Conservation (phyloP, 2,888 invertebrate genomes). For the Petrophora chlorosata region DNA sequence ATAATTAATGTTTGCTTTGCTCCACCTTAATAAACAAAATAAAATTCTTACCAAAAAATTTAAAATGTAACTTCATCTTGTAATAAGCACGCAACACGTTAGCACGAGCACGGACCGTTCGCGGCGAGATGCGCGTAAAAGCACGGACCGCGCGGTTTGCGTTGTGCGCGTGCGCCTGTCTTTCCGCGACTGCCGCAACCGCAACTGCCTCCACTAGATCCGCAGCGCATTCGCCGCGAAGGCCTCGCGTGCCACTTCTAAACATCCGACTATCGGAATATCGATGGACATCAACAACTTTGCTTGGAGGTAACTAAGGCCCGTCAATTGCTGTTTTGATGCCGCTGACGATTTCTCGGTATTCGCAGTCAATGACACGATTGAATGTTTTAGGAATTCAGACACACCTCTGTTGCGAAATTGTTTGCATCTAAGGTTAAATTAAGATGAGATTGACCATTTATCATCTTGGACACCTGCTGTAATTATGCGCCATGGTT, state of each 20-base stretch:
- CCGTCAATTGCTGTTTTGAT: slow-evolving; percentile 16
- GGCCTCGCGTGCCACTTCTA: slow-evolving; percentile 65
- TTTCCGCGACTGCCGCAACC: slow-evolving; percentile 60
- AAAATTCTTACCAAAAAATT: slow-evolving; percentile 72
- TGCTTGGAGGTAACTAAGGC: slow-evolving; percentile 6
- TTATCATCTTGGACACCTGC: not conserved
- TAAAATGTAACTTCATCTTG: slow-evolving; percentile 72
- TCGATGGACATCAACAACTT: slow-evolving; percentile 43
- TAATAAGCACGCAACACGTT: slow-evolving; percentile 46
- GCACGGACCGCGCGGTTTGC: slow-evolving; percentile 43
- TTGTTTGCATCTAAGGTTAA: slow-evolving; percentile 22
- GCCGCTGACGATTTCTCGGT: slow-evolving; percentile 30
- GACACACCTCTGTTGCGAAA: slow-evolving; percentile 33
- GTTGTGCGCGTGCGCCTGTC: slow-evolving; percentile 68
- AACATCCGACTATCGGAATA: slow-evolving; percentile 46
- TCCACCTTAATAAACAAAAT: too few relatives aligned
- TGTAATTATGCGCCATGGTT: slow-evolving; percentile 3
- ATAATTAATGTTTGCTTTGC: not conserved
- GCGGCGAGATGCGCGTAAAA: slow-evolving; percentile 42
- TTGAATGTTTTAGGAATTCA: slow-evolving; percentile 29
- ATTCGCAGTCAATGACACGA: slow-evolving; percentile 31
- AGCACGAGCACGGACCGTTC: slow-evolving; percentile 52
- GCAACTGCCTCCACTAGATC: slow-evolving; percentile 43
- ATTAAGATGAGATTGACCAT: slow-evolving; percentile 18
- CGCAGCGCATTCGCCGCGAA: slow-evolving; percentile 46